phyloP scores from a whole-genome alignment of 2,888 invertebrate genomes.

The Scrobipalpa costella region DNA sequence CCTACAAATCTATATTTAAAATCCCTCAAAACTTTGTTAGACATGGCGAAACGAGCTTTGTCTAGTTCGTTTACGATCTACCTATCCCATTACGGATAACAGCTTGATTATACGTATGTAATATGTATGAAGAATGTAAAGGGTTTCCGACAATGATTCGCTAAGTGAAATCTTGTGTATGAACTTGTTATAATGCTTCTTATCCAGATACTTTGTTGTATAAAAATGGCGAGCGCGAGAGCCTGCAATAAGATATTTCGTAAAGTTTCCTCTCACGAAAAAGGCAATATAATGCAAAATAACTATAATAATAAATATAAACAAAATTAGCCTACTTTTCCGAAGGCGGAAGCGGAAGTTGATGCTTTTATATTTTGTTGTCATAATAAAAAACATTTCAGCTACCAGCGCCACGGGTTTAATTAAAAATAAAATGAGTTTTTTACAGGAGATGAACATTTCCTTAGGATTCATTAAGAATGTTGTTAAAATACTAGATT shows the following conservation, averaged over 20 bases:
- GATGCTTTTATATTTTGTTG: slow-evolving; percentile 19
- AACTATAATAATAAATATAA: slow-evolving; percentile 4
- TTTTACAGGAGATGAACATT: not conserved
- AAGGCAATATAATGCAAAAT: not conserved
- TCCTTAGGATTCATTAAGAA: not conserved
- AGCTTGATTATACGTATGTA: too few relatives aligned
- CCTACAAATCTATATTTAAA: too few relatives aligned
- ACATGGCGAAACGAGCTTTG: too few relatives aligned
- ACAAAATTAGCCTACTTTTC: not conserved
- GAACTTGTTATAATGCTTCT: not conserved
- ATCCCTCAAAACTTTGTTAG: too few relatives aligned
- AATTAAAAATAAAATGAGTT: slow-evolving; percentile 3
- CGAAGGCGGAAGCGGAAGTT: not conserved
- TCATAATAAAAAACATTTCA: slow-evolving; percentile 17
- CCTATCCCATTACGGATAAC: too few relatives aligned
- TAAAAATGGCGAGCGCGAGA: not conserved
- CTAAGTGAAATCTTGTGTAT: slow-evolving; percentile 8
- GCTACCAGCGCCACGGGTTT: not conserved
- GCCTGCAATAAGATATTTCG: not conserved
- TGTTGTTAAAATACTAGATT: too few relatives aligned
- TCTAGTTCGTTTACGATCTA: too few relatives aligned
- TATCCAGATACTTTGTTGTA: not conserved
- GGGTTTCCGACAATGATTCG: not conserved
- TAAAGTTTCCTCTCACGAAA: not conserved
- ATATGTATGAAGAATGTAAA: not conserved